These are phyloP conservation scores for Bellardia bayeri DNA, from an alignment of 2,888 invertebrate genomes.

Conservation along the genomic window DNA sequence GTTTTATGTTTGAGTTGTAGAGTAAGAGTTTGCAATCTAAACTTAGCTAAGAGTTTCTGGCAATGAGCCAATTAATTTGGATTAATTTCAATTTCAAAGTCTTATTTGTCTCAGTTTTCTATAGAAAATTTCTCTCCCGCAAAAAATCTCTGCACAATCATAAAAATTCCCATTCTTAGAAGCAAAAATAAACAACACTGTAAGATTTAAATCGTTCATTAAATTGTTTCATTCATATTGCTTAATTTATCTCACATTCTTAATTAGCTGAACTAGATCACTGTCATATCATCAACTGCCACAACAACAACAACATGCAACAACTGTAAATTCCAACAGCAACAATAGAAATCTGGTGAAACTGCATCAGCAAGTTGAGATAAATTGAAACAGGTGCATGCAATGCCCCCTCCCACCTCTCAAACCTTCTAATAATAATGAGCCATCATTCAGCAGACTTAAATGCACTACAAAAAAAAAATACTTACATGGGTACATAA, in stretches of 20 bases:
- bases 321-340: slow-evolving; percentile 39
- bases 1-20: no score
- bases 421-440: neutral
- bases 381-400: slow-evolving; percentile 41
- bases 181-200: neutral
- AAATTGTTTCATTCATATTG: slow-evolving; percentile 37
- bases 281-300: slow-evolving; percentile 57
- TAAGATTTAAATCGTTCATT: slow-evolving; percentile 3
- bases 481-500: slow-evolving; percentile 23
- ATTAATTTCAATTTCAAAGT: no score
- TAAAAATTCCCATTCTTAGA: no score
- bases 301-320: slow-evolving; percentile 27
- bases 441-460: slow-evolving; percentile 8
- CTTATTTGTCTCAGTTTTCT: no score
- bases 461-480: slow-evolving; percentile 2
- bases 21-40: no score
- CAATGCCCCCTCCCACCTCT: neutral
- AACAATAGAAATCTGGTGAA: slow-evolving; percentile 69
- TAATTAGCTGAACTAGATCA: slow-evolving; percentile 68
- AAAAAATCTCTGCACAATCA: no score
- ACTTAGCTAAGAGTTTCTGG: no score
- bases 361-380: slow-evolving; percentile 47
- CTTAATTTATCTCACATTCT: slow-evolving; percentile 63
- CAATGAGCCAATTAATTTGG: no score
- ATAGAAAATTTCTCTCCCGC: no score